These are phyloP conservation scores for Seira musarum DNA, from an alignment of 2,888 invertebrate genomes.

Conservation along the genomic window DNA sequence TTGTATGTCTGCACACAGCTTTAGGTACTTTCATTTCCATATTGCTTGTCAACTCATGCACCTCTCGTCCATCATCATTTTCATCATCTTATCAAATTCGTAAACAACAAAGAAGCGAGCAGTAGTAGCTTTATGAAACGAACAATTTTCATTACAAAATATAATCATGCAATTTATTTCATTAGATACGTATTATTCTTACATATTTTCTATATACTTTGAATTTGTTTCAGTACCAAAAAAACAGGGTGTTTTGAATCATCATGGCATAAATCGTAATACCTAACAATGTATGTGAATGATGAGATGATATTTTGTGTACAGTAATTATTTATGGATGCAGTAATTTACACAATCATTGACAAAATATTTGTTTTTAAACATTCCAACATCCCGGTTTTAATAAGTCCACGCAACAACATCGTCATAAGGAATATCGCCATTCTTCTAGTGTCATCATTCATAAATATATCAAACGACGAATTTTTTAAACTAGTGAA, in stretches of 20 bases:
- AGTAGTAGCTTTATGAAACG: no score
- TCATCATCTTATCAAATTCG: no score
- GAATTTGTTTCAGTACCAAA: conserved; percentile 11
- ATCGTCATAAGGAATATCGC: no score
- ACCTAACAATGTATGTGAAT: neutral
- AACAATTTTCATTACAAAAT: neutral
- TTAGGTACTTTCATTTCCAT: neutral
- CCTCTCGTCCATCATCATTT: neutral
- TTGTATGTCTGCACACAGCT: neutral
- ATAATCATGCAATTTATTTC: neutral
- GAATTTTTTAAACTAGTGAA: no score
- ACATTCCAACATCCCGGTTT: neutral
- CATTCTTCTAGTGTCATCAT: neutral
- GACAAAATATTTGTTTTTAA: neutral
- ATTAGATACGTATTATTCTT: neutral
- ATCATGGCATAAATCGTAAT: neutral
- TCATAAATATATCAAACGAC: neutral
- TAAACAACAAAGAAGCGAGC: no score
- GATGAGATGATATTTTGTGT: neutral
- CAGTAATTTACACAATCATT: neutral
- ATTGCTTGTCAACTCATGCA: neutral
- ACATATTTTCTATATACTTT: conserved; percentile 3
- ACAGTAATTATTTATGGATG: neutral
- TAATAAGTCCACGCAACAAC: no score
- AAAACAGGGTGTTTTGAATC: neutral